Evolutionary conservation across 2,113 vertebrate species (phyloP).

Genomic region (Eulemur macaco): DNA sequence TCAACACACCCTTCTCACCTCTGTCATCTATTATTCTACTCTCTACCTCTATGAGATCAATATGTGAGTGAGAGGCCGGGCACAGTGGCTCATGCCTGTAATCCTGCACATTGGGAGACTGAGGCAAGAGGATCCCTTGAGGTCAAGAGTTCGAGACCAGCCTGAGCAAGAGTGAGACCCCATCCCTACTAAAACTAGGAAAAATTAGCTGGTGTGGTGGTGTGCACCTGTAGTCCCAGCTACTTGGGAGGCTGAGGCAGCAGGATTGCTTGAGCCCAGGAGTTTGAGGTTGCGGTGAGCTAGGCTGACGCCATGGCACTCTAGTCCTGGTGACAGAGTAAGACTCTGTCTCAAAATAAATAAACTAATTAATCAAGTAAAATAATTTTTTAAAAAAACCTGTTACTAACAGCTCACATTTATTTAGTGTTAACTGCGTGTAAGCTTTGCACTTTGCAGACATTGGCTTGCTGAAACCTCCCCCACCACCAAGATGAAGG

Average conservation of each 20-base stretch:
- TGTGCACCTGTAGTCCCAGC: neutral
- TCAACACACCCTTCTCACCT: too few relatives aligned
- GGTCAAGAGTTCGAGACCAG: neutral
- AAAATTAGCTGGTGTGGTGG: neutral
- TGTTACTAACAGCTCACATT: neutral
- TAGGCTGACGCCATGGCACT: accelerated
- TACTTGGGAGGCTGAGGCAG: neutral
- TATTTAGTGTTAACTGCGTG: neutral
- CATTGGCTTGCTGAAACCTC: neutral
- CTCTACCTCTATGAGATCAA: too few relatives aligned
- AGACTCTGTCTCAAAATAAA: neutral
- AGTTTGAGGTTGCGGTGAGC: neutral
- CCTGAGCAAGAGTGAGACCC: neutral
- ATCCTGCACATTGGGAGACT: neutral
- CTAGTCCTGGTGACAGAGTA: neutral
- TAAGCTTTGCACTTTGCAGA: neutral
- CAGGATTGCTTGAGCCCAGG: neutral
- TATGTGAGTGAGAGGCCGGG: too few relatives aligned
- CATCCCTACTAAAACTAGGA: neutral
- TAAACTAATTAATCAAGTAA: too few relatives aligned
- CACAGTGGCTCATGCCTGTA: neutral
- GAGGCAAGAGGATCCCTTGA: neutral
- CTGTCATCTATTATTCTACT: too few relatives aligned
- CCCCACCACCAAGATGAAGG: neutral
- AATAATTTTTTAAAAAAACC: neutral